Evolutionary conservation across 37 sponge, comb jelly and placozoan species (phyloP).

Genomic region (Chondrosia reniformis): DNA sequence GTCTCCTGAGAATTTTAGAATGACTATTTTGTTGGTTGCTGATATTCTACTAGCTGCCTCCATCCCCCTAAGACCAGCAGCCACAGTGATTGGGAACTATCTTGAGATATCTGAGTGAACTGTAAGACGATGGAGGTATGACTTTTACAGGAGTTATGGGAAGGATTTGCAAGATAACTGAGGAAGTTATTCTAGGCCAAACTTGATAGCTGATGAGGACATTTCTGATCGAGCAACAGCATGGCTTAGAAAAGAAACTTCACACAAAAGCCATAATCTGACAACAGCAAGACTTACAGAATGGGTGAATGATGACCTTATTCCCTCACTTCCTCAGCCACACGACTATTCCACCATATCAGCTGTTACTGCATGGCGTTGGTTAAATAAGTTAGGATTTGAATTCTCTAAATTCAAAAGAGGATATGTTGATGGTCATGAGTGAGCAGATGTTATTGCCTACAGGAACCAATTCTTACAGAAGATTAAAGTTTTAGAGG

Average conservation of each 20-base stretch:
- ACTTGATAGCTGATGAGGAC: too few species aligned
- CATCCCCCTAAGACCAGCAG: neutral
- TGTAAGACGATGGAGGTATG: neutral
- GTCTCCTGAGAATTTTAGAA: neutral
- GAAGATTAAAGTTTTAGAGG: neutral
- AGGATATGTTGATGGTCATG: conserved; percentile 8
- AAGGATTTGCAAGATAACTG: neutral
- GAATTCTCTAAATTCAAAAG: neutral
- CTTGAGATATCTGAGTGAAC: neutral
- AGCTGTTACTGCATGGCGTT: neutral
- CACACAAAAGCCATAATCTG: neutral
- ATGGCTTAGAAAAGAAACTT: neutral
- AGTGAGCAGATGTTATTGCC: neutral
- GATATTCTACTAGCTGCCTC: neutral
- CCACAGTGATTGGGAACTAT: neutral
- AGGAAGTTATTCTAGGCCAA: neutral
- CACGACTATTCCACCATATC: neutral
- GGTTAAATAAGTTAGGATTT: neutral
- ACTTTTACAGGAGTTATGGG: neutral
- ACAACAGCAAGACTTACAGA: neutral
- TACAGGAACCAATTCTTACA: neutral
- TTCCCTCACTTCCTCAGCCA: neutral
- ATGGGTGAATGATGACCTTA: neutral
- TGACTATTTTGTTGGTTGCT: neutral
- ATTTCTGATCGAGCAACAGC: neutral